Evolutionary conservation across 2,888 invertebrate genomes (phyloP).

Genomic region (Drosophila mercatorum): DNA sequence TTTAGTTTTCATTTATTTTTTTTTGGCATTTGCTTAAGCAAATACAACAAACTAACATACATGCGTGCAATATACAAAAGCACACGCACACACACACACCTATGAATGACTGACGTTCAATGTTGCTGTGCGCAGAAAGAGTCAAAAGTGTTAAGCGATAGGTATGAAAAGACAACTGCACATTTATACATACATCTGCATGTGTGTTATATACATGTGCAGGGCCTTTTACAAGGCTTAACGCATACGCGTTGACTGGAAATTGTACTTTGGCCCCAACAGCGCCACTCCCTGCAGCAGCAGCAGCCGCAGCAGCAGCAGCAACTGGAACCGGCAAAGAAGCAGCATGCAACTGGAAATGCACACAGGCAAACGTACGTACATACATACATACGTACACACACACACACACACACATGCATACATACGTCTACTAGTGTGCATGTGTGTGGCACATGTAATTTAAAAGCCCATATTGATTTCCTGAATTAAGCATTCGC

Average conservation of each 20-base stretch:
- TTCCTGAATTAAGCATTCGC: slow-evolving; percentile 62
- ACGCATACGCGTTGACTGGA: slow-evolving; percentile 42
- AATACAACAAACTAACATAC: slow-evolving; percentile 18
- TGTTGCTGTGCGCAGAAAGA: slow-evolving; percentile 36
- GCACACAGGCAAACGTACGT: slow-evolving; percentile 4
- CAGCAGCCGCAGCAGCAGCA: slow-evolving; percentile 16
- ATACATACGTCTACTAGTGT: neutral
- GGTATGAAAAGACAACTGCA: slow-evolving; percentile 18
- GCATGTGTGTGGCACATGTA: slow-evolving; percentile 41
- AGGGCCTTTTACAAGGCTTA: slow-evolving; percentile 51
- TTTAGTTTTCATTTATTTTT: slow-evolving; percentile 9
- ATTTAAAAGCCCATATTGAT: slow-evolving; percentile 59
- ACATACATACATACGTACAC: neutral
- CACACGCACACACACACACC: neutral
- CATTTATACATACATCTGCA: neutral
- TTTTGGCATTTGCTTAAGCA: slow-evolving; percentile 28
- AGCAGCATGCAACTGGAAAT: slow-evolving; percentile 55
- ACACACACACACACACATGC: neutral
- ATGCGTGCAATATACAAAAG: neutral
- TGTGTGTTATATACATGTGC: slow-evolving; percentile 2
- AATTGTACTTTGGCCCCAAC: slow-evolving; percentile 72
- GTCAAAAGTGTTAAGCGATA: slow-evolving; percentile 14
- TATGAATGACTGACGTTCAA: slow-evolving; percentile 41
- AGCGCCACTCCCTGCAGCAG: slow-evolving; percentile 60
- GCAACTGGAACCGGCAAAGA: slow-evolving; percentile 43